Evolutionary conservation across 2,113 vertebrate species (phyloP).

Genomic region (Salvelinus fontinalis): DNA sequence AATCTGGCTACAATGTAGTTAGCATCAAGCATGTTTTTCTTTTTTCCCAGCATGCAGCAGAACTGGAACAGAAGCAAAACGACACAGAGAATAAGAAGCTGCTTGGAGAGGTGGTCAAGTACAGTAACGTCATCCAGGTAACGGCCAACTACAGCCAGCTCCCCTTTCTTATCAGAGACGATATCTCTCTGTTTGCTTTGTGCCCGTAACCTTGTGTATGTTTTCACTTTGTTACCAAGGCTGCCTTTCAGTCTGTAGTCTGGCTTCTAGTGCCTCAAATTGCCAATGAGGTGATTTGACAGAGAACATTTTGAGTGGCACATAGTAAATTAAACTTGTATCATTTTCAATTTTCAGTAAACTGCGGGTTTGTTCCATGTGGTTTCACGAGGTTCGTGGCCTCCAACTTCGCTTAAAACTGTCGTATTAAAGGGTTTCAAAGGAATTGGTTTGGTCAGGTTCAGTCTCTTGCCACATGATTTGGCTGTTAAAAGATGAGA

Average conservation of each 20-base stretch:
- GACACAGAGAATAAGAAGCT: constrained; percentile 96
- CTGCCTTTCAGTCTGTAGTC: constrained; percentile 15
- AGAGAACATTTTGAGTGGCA: constrained; percentile 10
- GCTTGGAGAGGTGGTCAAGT: constrained; percentile 92
- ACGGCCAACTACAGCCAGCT: constrained; percentile 6
- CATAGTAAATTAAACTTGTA: not conserved
- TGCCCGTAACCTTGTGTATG: constrained; percentile 2
- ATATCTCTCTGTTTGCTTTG: not conserved
- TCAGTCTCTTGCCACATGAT: too few species aligned
- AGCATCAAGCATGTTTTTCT: not conserved
- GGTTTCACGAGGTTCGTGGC: not conserved
- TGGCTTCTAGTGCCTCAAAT: not conserved
- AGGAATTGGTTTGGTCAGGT: too few species aligned
- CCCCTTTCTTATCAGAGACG: not conserved
- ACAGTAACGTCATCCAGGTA: constrained; percentile 97
- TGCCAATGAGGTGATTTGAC: not conserved
- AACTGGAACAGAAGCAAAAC: constrained; percentile 97
- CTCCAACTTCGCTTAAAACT: not conserved
- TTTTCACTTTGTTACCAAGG: constrained; percentile 29
- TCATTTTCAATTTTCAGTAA: not conserved
- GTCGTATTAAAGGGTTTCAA: too few species aligned
- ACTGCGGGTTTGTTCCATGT: not conserved
- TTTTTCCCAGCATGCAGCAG: constrained; percentile 89
- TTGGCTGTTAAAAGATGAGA: too few species aligned
- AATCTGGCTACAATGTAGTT: too few species aligned